Evolutionary conservation across 1,140 invertebrate genomes (phyloP), one percentile per base, ranked within the genome.

Genomic region (Subanguina moxae): DNA sequence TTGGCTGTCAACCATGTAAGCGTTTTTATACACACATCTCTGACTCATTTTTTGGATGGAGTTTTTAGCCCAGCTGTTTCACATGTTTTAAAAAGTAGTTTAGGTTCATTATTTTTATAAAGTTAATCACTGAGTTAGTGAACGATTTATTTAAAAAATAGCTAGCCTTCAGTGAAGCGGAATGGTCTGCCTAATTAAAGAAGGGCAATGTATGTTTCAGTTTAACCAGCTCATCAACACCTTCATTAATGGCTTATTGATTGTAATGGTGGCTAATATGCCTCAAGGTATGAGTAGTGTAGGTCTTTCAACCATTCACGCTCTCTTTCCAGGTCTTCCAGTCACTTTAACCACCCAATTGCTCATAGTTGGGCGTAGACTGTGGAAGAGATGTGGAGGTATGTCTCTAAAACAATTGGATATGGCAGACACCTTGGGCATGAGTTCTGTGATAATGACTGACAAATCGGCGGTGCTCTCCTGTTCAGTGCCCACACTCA

Each of bases 201-300:
- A 38, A 38, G n/a, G n/a, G n/a, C n/a, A n/a, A 38, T 38, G 32
- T 38, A n/a, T 75, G 19, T 68, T 64, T 15, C 38, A 32, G 32
- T 70, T 67, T 57, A 28, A 52, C 9, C 46, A 70, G 13, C 57
- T 78, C 21, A 13, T 76, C n/a, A 46, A 48, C 28, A 72, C 65
- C 13, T 78, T 76, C 62, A 70, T 76, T 46, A 77, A 78, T 63
- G 76, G 75, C 59, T 76, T 76, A 27, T 56, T 76, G 11, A 43
- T 76, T 57, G 66, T 76, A 1, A 17, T 76, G 23, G 58, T 76
- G 11, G 70, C 64, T 11, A 68, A 64, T 30, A 57, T 78, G 30
- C 70, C 76, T 21, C 74, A 76, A 64, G 76, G 71, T 64, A 71
- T 57, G 64, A 21, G 11, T 5, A 5, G 11, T 21, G 3, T 25